These are phyloP conservation scores for Heterochromis multidens DNA, from an alignment of 2,113 vertebrate genomes.

Conservation along the genomic window DNA sequence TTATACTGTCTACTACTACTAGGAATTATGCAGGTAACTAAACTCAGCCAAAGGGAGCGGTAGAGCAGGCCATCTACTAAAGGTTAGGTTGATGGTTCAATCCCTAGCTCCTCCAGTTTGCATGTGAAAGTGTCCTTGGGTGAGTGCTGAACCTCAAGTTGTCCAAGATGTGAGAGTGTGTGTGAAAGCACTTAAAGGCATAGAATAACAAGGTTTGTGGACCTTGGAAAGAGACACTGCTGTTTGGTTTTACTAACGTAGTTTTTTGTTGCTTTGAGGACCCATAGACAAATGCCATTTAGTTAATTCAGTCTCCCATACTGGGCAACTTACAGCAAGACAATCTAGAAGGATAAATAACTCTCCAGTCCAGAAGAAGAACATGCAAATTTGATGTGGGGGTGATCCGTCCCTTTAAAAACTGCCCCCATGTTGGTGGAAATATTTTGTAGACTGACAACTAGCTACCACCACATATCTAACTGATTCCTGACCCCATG, in stretches of 20 bases:
- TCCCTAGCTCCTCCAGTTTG: not conserved
- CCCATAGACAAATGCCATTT: not conserved
- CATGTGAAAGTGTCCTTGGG: not conserved
- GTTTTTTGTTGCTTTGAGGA: not conserved
- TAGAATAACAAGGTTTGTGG: not conserved
- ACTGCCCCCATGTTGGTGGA: not conserved
- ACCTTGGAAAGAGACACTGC: not conserved
- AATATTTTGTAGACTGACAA: not conserved
- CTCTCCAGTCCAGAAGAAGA: not conserved
- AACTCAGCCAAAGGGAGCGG: too few relatives aligned
- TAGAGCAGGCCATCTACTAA: not conserved
- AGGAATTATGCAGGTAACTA: too few relatives aligned
- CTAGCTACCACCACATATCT: not conserved
- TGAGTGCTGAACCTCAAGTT: not conserved
- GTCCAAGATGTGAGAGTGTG: not conserved
- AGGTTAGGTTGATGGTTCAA: not conserved
- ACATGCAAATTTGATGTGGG: not conserved
- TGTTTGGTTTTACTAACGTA: not conserved
- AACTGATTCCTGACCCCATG: not conserved
- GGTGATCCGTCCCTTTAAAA: not conserved
- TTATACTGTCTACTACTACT: too few relatives aligned
- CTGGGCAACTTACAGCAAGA: not conserved
- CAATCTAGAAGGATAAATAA: not conserved
- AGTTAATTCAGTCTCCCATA: too few relatives aligned
- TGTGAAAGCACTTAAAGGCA: not conserved